Evolutionary conservation across 2,113 vertebrate genomes (phyloP).

Genomic region (Tapirus terrestris): DNA sequence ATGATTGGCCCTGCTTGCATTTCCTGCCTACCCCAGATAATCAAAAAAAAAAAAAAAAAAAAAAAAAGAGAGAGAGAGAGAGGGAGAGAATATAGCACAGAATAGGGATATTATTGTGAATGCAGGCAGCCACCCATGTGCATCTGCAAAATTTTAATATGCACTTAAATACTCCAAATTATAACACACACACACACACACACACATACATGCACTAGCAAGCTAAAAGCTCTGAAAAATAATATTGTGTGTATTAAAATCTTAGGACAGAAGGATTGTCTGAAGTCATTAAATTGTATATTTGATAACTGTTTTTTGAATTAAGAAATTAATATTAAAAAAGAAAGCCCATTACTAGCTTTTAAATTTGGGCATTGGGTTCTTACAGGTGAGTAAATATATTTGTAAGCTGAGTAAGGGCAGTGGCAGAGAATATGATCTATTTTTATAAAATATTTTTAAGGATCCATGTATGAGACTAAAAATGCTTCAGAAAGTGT

Average conservation of each 20-base stretch:
- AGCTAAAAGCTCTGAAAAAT: not conserved
- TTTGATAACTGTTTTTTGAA: not conserved
- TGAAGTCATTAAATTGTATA: not conserved
- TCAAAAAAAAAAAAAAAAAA: too few relatives aligned
- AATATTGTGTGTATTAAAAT: not conserved
- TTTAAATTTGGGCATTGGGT: not conserved
- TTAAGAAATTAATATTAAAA: not conserved
- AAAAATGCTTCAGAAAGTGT: not conserved
- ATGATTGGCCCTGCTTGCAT: not conserved
- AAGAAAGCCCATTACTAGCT: not conserved
- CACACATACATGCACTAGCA: not conserved
- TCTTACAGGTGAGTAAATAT: not conserved
- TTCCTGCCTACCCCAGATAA: not conserved
- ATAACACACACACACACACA: not conserved
- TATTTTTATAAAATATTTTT: slow-evolving; percentile 5
- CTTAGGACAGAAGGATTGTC: not conserved
- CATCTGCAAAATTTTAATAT: not conserved
- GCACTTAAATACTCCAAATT: not conserved
- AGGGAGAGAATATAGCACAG: not conserved
- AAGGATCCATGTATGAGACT: not conserved
- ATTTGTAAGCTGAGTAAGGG: not conserved
- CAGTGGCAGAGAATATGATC: not conserved
- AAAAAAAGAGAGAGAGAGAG: too few relatives aligned
- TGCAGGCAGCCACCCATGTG: not conserved
- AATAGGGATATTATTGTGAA: not conserved